A percentile compares a stretch with the other conserved stretches of the same genome.
phyloP scores from a whole-genome alignment of 2,113 vertebrate genomes.

The Cyanistes caeruleus region DNA sequence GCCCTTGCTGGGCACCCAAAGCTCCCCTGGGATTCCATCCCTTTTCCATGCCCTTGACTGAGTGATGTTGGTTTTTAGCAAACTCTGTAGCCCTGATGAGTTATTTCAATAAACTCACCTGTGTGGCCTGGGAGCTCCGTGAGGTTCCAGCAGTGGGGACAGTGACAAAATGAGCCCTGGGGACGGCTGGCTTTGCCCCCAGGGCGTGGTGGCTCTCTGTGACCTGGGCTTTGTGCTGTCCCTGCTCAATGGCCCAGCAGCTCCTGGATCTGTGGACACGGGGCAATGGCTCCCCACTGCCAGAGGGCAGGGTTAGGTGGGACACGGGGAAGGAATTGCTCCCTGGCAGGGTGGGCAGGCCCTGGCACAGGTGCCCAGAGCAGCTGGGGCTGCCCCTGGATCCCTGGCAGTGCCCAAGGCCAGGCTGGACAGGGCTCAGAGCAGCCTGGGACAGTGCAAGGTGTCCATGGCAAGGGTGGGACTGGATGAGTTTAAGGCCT shows the following conservation, averaged over 20 bases:
- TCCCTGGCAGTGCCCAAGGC: not conserved
- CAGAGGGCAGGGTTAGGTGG: not conserved
- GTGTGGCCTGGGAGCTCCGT: not conserved
- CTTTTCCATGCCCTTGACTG: not conserved
- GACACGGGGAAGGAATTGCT: not conserved
- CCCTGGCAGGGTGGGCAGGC: not conserved
- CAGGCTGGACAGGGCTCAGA: not conserved
- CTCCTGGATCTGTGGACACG: accelerated
- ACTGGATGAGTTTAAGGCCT: not conserved
- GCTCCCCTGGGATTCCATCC: not conserved
- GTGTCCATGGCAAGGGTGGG: not conserved
- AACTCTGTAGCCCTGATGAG: slow-evolving; percentile 8
- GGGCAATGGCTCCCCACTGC: not conserved
- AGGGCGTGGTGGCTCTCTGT: not conserved
- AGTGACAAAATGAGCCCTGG: accelerated
- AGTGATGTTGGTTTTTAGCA: not conserved
- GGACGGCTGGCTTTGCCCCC: not conserved
- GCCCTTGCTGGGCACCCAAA: not conserved
- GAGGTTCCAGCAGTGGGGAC: not conserved
- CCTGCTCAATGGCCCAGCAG: not conserved
- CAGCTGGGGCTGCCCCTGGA: too few relatives aligned
- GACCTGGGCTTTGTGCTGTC: not conserved
- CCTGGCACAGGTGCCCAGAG: not conserved
- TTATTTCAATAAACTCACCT: slow-evolving; percentile 49
- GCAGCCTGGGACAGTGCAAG: accelerated